Percentiles rank a stretch among this genome's conserved stretches.
phyloP scores from a whole-genome alignment of 2,113 vertebrate genomes.

The Nestor notabilis region DNA sequence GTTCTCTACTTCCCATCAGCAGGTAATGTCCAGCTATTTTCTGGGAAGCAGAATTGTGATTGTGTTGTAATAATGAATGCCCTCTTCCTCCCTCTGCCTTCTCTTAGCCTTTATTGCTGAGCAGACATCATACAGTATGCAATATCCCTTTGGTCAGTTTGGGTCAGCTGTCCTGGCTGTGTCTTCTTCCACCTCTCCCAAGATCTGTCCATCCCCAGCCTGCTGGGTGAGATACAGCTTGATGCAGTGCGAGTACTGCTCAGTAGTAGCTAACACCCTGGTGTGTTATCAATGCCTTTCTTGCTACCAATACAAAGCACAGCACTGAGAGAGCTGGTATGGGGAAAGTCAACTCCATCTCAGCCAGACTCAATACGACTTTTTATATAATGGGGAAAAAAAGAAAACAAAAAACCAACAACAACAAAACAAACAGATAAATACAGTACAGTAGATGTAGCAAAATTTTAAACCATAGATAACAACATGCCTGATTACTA shows the following conservation, averaged over 20 bases:
- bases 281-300: background rate
- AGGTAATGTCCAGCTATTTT: background rate
- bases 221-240: fast-evolving
- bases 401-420: background rate
- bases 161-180: background rate
- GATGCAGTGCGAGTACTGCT: background rate
- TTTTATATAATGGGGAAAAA: background rate
- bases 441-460: background rate
- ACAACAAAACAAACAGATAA: background rate
- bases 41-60: background rate
- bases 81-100: background rate
- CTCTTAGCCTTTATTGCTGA: background rate
- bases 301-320: background rate
- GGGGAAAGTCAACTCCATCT: background rate
- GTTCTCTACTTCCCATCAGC: background rate
- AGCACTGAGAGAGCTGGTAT: background rate
- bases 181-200: background rate
- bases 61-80: fast-evolving
- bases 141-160: background rate
- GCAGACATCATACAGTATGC: background rate
- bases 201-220: background rate
- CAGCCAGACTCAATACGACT: background rate
- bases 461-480: background rate
- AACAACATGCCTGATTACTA: background rate
- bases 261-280: background rate